A percentile compares a stretch with the other conserved stretches of the same genome.
phyloP scores from a whole-genome alignment of 2,113 vertebrate genomes.

The Glaucidium brasilianum region DNA sequence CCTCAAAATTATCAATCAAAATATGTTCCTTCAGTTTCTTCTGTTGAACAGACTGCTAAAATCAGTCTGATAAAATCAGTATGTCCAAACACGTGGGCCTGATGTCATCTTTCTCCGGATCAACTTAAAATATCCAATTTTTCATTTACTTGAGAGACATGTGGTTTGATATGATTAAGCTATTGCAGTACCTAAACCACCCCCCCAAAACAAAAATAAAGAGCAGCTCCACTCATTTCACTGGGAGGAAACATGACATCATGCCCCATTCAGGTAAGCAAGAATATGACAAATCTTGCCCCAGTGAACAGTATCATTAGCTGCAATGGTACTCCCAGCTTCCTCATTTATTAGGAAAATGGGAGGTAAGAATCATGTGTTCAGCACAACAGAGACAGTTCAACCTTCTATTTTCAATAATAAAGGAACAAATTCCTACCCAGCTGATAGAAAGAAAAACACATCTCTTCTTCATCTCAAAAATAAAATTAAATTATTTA shows the following conservation, averaged over 20 bases:
- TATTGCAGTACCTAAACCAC: neutral
- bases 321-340: neutral
- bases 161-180: neutral
- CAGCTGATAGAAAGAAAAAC: neutral
- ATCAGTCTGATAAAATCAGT: neutral
- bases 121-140: neutral
- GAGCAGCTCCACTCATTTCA: neutral
- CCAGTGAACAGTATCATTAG: neutral
- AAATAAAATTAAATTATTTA: slow-evolving; percentile 16
- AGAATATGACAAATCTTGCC: slow-evolving; percentile 6
- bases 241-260: slow-evolving; percentile 27
- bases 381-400: neutral
- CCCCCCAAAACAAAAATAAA: neutral
- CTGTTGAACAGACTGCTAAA: neutral
- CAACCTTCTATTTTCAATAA: neutral
- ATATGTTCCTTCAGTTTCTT: neutral
- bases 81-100: neutral
- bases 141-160: neutral
- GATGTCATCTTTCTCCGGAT: neutral
- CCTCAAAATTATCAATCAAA: neutral
- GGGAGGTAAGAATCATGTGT: neutral
- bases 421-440: neutral
- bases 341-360: neutral
- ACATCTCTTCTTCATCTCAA: neutral
- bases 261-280: slow-evolving; percentile 11